Evolutionary conservation across 2,888 invertebrate species (phyloP), one percentile per base, ranked within the genome.

Genomic region (Atrina japonica): DNA sequence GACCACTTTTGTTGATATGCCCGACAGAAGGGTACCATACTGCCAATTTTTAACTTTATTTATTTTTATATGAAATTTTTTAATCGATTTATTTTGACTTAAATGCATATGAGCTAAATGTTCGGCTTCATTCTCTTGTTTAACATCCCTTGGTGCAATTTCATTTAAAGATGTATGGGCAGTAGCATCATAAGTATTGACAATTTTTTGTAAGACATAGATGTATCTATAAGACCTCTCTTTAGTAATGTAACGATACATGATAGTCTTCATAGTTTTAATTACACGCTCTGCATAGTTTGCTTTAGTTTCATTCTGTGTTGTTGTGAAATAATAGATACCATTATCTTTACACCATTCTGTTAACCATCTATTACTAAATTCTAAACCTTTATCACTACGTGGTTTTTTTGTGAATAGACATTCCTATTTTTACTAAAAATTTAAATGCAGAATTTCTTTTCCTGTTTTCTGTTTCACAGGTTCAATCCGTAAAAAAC

Each of bases 151-250:
- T 11, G 77, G 77, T 21, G 77, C 58, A 43, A 70, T 47, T 35
- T 69, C 27, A 21, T 69, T 64, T 25, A 75, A 66, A 47, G 69
- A 72, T 41, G 63, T 49, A 27, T 75, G 77, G 1, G 77, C 70
- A 23, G 70, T 68, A 18, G 58, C 35, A 29, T 77, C 68, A 56
- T 70, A 75, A 50, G 50, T 76, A 14, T 49, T 66, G 7, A 66
- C 47, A n/a, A n/a, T n/a, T 25, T 66, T 65, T 45, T 73, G 53
- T 63, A 71, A 50, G 25, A 68, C 50, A 68, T 74, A 66, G 11
- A 70, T 60, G 60, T 74, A 77, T 21, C 59, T 50, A 27, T 71
- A 69, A 11, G 49, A 35, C 41, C 64, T 55, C 49, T 64, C 52
- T 29, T 68, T 59, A 14, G 45, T 50, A 47, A 61, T 47, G 25